Base-by-base conservation (phyloP, 2,113 vertebrate genomes). In the Monopterus albus region DNA sequence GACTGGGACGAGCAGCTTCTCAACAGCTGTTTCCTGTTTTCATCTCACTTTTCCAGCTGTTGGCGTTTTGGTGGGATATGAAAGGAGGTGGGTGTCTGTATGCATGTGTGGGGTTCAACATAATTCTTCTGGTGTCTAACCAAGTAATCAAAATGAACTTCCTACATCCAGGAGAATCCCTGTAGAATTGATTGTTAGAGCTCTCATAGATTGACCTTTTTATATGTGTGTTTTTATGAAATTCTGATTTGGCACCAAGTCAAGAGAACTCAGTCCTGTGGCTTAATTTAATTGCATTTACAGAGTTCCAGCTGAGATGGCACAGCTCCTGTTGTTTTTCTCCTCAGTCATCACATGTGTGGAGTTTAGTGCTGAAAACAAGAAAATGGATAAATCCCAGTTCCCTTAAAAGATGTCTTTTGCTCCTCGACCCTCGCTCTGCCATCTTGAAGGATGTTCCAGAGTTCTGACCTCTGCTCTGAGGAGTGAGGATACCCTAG, bases 11-110 rank as follows among this genome's bases (percentile, higher is more conserved):
- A 72, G 56, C 29, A 1, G 62, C 61, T 72, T 57, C 42, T 53
- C 58, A n/a, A 39, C 90, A 91, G 88, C 90, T 91, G 89, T 61
- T 91, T 91, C 90, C 90, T 91, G 90, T 91, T 90, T 90, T 89
- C 81, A 18, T 70, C 67, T 56, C 70, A 72, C 83, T 82, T 82
- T 86, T 81, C 78, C 75, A 84, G 57, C 53, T 51, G 38, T 81
- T 70, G 33, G 85, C 18, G 15, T 56, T 86, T 78, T 67, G 67
- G 8, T 65, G 70, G 64, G 71, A 55, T 50, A 46, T 63, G 35
- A 67, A 46, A 57, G 72, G 40, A 58, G 67, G 55, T 25, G 20
- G 17, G 23, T n/a, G n/a, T n/a, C n/a, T n/a, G n/a, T n/a, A n/a
- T n/a, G n/a, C n/a, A n/a, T 20, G 25, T 52, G 36, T 3, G 14